Evolutionary conservation across 1,140 invertebrate genomes (phyloP).

Genomic region (Zaprionus davidi): DNA sequence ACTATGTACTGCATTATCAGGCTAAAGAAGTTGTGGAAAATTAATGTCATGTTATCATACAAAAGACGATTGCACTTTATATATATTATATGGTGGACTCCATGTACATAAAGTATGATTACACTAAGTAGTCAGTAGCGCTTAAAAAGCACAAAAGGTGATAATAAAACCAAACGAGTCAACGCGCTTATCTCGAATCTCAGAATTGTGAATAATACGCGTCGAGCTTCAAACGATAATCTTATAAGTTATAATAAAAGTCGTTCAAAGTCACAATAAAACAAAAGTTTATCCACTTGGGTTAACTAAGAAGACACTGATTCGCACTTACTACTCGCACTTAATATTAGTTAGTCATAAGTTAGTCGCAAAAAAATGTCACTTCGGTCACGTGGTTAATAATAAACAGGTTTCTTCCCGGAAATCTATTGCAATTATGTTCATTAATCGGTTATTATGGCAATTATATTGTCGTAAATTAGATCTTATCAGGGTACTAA

Average conservation of each 20-base stretch:
- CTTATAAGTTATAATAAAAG: conserved; percentile 17
- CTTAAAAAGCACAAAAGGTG: conserved; percentile 8
- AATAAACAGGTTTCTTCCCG: conserved; percentile 10
- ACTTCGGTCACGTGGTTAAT: conserved; percentile 16
- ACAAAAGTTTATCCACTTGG: conserved; percentile 30
- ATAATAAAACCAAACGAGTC: conserved; percentile 23
- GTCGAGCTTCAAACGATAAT: conserved; percentile 14
- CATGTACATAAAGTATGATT: conserved; percentile 6
- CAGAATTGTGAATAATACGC: conserved; percentile 11
- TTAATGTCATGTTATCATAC: conserved; percentile 42
- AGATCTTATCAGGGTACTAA: conserved; percentile 1
- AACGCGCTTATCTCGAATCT: conserved; percentile 26
- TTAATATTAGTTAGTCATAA: conserved; percentile 1
- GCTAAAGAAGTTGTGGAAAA: conserved; percentile 50
- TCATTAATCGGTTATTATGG: conserved; percentile 32
- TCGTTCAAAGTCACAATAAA: conserved; percentile 5
- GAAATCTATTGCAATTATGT: conserved; percentile 24
- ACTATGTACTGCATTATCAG: conserved; percentile 27
- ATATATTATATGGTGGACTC: background rate
- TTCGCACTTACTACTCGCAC: conserved; percentile 2
- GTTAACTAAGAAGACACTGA: conserved; percentile 8
- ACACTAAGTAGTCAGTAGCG: conserved; percentile 16
- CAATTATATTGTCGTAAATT: conserved; percentile 33
- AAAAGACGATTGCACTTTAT: background rate
- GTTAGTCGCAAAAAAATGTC: background rate